Percentiles rank a stretch among this genome's conserved stretches.
These are phyloP conservation scores for Sclerurus mexicanus DNA, from an alignment of 2,113 vertebrate species.

Conservation along the genomic window DNA sequence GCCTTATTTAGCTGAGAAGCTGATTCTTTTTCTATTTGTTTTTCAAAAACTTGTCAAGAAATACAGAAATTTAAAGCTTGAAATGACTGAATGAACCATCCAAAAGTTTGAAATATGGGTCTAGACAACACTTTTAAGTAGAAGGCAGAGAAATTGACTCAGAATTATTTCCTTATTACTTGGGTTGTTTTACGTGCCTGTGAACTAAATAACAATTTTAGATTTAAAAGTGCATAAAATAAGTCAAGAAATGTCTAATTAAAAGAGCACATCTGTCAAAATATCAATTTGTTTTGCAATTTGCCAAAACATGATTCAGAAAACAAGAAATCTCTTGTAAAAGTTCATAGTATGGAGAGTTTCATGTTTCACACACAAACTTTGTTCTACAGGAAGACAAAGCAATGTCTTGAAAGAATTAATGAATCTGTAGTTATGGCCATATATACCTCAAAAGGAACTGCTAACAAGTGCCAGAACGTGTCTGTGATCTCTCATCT, in stretches of 20 bases:
- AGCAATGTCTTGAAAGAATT: neutral
- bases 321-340: neutral
- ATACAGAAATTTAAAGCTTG: neutral
- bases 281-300: neutral
- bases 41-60: neutral
- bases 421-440: neutral
- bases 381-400: neutral
- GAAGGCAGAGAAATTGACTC: neutral
- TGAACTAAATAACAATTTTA: neutral
- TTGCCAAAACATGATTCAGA: neutral
- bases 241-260: neutral
- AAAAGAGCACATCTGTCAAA: neutral
- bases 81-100: neutral
- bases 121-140: neutral
- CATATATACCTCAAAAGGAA: neutral
- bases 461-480: neutral
- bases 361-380: neutral
- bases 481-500: neutral
- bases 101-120: neutral
- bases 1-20: neutral
- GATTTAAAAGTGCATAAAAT: neutral
- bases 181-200: neutral
- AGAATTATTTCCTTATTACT: neutral
- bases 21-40: neutral
- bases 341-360: neutral